Conservation (phyloP, 2,888 invertebrate genomes). For the Limnephilus rhombicus region DNA sequence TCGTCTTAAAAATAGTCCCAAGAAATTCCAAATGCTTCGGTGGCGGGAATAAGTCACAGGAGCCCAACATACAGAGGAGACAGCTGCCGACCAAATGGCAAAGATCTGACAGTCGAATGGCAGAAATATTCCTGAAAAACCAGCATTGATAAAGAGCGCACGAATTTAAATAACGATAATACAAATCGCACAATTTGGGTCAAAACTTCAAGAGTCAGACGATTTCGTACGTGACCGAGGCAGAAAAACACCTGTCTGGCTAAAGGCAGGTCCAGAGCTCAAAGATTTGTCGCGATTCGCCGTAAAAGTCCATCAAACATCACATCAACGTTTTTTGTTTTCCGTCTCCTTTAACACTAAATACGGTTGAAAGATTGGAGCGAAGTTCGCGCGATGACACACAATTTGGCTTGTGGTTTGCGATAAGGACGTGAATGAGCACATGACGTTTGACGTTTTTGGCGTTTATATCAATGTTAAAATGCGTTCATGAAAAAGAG, state of each 20-base stretch:
- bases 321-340: too few species aligned
- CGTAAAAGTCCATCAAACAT: too few species aligned
- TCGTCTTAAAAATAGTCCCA: slow-evolving; percentile 52
- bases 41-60: neutral
- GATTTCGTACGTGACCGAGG: neutral
- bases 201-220: neutral
- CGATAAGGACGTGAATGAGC: too few species aligned
- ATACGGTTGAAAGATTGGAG: too few species aligned
- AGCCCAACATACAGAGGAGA: slow-evolving; percentile 17
- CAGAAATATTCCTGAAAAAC: slow-evolving; percentile 2
- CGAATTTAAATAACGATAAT: neutral
- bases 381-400: too few species aligned
- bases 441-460: too few species aligned
- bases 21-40: neutral
- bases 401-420: too few species aligned
- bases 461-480: too few species aligned
- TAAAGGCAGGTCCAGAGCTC: too few species aligned
- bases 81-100: slow-evolving; percentile 50
- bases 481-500: too few species aligned
- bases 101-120: slow-evolving; percentile 23
- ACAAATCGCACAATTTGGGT: neutral
- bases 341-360: too few species aligned
- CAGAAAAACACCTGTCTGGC: neutral
- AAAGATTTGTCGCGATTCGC: too few species aligned
- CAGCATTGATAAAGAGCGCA: neutral